phyloP scores from a whole-genome alignment of 2,797 vertebrate species.

The Gila robusta region DNA sequence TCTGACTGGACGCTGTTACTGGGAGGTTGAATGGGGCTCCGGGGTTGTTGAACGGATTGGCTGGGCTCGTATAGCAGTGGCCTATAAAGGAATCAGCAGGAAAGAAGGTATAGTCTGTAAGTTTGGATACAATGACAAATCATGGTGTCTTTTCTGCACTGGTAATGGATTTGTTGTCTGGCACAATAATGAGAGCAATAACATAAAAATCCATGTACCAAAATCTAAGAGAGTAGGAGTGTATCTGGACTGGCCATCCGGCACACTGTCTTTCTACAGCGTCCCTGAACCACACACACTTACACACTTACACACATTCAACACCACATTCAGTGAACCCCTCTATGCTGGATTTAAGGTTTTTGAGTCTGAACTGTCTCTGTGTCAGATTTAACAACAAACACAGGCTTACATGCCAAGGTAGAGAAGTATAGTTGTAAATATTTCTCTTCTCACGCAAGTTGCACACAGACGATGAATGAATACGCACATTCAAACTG shows the following conservation, averaged over 20 bases:
- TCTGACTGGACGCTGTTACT: background rate
- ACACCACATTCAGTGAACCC: background rate
- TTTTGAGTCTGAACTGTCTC: background rate
- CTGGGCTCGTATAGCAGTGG: background rate
- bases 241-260: fast-evolving
- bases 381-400: background rate
- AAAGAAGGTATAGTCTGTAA: background rate
- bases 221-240: background rate
- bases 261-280: background rate
- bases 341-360: background rate
- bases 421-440: background rate
- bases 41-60: fast-evolving
- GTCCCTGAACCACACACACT: too few relatives aligned
- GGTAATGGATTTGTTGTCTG: background rate
- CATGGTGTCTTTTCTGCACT: background rate
- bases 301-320: too few relatives aligned
- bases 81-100: background rate
- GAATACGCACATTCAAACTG: background rate
- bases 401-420: background rate
- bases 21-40: background rate
- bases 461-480: background rate
- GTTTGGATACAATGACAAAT: background rate
- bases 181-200: fast-evolving
- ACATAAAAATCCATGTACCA: fast-evolving
- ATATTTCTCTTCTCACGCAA: background rate